A percentile compares a stretch with the other conserved stretches of the same genome.
Conservation (phyloP, 2,113 vertebrate genomes). For the Sterna hirundo region DNA sequence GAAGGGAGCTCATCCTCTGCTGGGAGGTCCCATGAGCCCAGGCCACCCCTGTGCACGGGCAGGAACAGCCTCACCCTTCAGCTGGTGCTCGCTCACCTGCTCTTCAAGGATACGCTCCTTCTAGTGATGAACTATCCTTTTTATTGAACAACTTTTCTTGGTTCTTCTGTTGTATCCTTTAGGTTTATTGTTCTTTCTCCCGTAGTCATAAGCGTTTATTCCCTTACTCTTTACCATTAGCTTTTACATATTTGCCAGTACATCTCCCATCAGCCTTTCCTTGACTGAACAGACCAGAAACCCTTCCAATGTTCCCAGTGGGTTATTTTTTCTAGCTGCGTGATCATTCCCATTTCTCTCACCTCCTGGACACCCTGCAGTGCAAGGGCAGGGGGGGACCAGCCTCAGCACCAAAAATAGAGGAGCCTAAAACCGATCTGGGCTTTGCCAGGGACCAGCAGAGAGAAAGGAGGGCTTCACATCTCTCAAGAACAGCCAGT, state of each 20-base stretch:
- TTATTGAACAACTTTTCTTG: not conserved
- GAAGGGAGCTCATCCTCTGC: not conserved
- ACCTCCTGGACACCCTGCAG: not conserved
- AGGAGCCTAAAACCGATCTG: not conserved
- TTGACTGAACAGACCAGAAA: not conserved
- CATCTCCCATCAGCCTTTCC: not conserved
- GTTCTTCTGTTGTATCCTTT: not conserved
- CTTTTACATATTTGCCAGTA: not conserved
- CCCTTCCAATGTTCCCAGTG: not conserved
- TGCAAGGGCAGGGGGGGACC: not conserved
- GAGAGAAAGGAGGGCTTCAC: not conserved
- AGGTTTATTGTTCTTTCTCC: not conserved
- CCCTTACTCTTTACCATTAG: not conserved
- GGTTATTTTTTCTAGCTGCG: not conserved
- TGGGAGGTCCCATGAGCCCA: not conserved
- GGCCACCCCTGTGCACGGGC: not conserved
- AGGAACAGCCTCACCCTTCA: not conserved
- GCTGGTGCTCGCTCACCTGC: not conserved
- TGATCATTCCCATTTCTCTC: not conserved
- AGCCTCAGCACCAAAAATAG: not conserved
- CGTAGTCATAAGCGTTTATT: not conserved
- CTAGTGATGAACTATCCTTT: not conserved
- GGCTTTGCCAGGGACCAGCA: not conserved
- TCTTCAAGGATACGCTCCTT: not conserved
- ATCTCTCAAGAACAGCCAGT: not conserved